A percentile compares a stretch with the other conserved stretches of the same genome.
Evolutionary conservation across 2,797 vertebrate species (phyloP).

Genomic region (Schizopygopsis pylzovi): DNA sequence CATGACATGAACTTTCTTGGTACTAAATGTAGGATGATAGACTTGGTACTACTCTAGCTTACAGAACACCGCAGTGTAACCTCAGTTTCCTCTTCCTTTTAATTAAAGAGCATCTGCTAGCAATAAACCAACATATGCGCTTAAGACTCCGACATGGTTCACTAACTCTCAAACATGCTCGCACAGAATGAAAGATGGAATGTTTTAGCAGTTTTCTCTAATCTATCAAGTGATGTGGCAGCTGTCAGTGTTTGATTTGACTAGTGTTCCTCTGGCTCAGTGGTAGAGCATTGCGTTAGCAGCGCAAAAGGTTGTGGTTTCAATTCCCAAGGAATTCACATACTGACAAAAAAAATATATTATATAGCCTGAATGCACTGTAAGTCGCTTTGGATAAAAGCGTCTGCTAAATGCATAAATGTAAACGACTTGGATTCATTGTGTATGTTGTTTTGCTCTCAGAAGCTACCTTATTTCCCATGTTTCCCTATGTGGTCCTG

Average conservation of each 20-base stretch:
- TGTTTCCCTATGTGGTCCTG: background rate
- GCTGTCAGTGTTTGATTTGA: constrained; percentile 15
- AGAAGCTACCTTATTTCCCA: constrained; percentile 1
- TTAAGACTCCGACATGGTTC: constrained; percentile 18
- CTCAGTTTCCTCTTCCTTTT: constrained; percentile 23
- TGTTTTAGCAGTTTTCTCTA: constrained; percentile 15
- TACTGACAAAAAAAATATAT: no score
- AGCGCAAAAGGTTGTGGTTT: no score
- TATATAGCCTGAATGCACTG: no score
- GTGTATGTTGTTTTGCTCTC: constrained; percentile 11
- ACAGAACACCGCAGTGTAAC: background rate
- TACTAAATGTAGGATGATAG: background rate
- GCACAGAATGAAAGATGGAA: constrained; percentile 11
- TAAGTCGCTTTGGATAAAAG: no score
- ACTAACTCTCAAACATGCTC: constrained; percentile 16
- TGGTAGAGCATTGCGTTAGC: no score
- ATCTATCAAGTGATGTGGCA: constrained; percentile 6
- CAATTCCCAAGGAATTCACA: no score
- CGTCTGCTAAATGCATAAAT: no score
- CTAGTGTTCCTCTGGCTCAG: no score
- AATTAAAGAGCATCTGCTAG: constrained; percentile 33
- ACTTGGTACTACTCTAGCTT: background rate
- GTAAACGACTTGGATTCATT: background rate
- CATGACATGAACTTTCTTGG: background rate
- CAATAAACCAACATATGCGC: constrained; percentile 27